Percentiles rank a stretch among this genome's conserved stretches.
Evolutionary conservation across 2,888 invertebrate genomes (phyloP).

Genomic region (Dynastes grantii): DNA sequence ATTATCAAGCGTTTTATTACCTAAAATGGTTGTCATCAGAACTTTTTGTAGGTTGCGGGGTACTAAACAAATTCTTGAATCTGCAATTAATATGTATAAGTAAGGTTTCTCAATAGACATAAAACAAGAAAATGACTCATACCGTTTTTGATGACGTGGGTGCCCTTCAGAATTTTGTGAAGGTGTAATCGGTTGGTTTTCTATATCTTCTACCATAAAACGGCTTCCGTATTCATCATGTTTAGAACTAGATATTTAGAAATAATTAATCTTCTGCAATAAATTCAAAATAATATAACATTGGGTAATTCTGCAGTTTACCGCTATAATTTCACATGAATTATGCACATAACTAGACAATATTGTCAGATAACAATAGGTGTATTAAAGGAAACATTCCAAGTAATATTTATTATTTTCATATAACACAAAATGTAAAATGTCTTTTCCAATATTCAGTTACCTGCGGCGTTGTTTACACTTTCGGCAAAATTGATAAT

Average conservation of each 20-base stretch:
- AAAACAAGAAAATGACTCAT: neutral
- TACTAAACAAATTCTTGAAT: slow-evolving; percentile 4
- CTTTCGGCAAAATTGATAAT: too few species aligned
- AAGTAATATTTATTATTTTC: too few species aligned
- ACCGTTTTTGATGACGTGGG: neutral
- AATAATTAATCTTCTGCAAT: neutral
- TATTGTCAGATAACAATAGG: too few species aligned
- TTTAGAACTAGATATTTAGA: neutral
- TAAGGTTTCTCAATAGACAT: neutral
- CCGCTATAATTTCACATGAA: too few species aligned
- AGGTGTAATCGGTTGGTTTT: slow-evolving; percentile 31
- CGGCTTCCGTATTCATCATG: neutral
- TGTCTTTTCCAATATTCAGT: too few species aligned
- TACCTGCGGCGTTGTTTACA: too few species aligned
- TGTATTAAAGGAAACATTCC: too few species aligned
- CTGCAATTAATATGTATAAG: slow-evolving; percentile 1
- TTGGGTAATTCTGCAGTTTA: too few species aligned
- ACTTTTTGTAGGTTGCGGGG: neutral
- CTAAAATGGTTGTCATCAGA: neutral
- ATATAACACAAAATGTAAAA: too few species aligned
- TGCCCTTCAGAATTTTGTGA: neutral
- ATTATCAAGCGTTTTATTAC: neutral
- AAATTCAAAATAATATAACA: too few species aligned
- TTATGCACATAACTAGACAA: too few species aligned
- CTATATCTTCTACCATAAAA: slow-evolving; percentile 37